Percentiles rank a stretch among this genome's conserved stretches.
Evolutionary conservation across 1,140 invertebrate species (phyloP).

Genomic region (Drosophila rufa): DNA sequence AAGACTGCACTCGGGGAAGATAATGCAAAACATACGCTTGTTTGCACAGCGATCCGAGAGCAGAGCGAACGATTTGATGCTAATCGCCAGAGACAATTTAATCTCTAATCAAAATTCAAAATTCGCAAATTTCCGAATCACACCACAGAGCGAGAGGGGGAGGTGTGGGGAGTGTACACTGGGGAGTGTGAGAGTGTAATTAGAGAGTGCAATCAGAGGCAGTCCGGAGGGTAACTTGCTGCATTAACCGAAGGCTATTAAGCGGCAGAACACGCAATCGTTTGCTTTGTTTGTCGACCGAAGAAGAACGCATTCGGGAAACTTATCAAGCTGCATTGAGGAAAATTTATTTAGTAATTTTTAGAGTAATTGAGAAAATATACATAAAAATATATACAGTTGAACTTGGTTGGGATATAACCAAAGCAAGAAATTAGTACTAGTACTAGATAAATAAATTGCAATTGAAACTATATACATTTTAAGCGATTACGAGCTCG

Average conservation of each 20-base stretch:
- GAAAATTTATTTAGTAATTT: too few species aligned
- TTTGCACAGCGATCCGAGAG: slow-evolving; percentile 63
- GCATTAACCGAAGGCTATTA: slow-evolving; percentile 53
- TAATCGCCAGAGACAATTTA: slow-evolving; percentile 82
- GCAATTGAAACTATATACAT: too few species aligned
- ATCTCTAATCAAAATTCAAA: slow-evolving; percentile 83
- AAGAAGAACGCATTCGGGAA: background rate
- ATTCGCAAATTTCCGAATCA: slow-evolving; percentile 72
- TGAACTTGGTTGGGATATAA: background rate
- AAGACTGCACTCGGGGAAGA: slow-evolving; percentile 54
- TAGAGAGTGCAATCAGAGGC: slow-evolving; percentile 43
- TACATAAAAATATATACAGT: background rate
- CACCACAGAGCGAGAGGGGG: slow-evolving; percentile 5
- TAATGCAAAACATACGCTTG: slow-evolving; percentile 82
- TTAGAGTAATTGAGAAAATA: too few species aligned
- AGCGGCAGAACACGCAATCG: slow-evolving; percentile 9
- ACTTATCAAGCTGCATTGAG: slow-evolving; percentile 3
- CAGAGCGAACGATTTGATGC: slow-evolving; percentile 62
- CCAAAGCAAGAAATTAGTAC: too few species aligned
- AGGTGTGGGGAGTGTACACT: background rate
- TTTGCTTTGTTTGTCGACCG: slow-evolving; percentile 17
- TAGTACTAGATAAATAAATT: background rate
- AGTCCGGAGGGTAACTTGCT: slow-evolving; percentile 15
- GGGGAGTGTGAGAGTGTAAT: slow-evolving; percentile 37
- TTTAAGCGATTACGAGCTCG: too few species aligned